Evolutionary conservation across 2,113 vertebrate genomes (phyloP), one percentile per base, ranked within the genome.

Genomic region (Hippocampus barbouri): DNA sequence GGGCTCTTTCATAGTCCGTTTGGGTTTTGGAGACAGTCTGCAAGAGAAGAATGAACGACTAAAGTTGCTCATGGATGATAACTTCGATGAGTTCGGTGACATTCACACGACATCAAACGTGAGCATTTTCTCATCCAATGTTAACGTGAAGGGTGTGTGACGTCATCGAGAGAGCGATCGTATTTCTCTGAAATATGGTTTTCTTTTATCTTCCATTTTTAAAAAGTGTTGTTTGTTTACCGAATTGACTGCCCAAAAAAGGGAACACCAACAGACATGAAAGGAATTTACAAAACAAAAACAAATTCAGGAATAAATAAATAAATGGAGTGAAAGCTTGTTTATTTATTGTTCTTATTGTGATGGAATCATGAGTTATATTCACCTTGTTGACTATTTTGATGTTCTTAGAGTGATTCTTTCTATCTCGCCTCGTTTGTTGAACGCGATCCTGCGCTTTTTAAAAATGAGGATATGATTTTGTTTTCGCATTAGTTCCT

Each of bases 11-110:
- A 85, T 85, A 89, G 88, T 86, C 84, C 89, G 85, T 66, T 87
- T 89, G 82, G 80, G 68, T 90, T 85, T 90, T 88, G 88, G 87
- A 90, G 91, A 92, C 92, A 92, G 90, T 93, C 92, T 93, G 86
- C 8, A 68, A 71, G 66, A 76, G 25, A 70, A 5, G 10, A 38
- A 60, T 1, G 38, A 1, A 60, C 5, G 34, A 5, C 12, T 10
- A 5, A 38, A 38, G 34, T 38, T 38, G 34, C 34, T 5, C 5
- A n/a, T 74, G 54, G 43, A 18, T 60, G 12, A 60, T 8, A 2
- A 6, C 2, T 53, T 20, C 49, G 18, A 53, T 7, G 16, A 2
- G 16, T 53, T 53, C 7, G 1, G 45, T 47, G 45, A 21, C 16
- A 53, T 53, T 14, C 43, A 45, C 10, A 15, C 14, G 43, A 45